Evolutionary conservation across 1,140 invertebrate genomes (phyloP).

Genomic region (Drosophila pruinosa): DNA sequence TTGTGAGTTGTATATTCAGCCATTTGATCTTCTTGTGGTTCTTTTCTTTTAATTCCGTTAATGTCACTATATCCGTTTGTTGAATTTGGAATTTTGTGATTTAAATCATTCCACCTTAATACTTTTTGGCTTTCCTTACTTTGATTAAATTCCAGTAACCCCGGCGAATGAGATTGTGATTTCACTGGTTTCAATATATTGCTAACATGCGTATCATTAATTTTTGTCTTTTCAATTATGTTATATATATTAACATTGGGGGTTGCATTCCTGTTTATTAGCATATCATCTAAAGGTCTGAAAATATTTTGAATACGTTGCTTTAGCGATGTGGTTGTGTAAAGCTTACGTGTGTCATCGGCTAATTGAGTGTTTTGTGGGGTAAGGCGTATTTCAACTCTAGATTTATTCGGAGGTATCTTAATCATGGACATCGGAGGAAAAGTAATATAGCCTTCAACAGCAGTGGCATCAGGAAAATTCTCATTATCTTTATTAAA

Average conservation of each 20-base stretch:
- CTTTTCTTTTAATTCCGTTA: neutral
- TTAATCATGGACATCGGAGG: conserved; percentile 46
- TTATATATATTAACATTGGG: neutral
- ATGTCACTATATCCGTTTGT: neutral
- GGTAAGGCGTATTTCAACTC: conserved; percentile 48
- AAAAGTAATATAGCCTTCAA: conserved; percentile 28
- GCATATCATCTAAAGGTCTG: neutral
- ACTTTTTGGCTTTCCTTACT: neutral
- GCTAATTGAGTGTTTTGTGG: conserved; percentile 29
- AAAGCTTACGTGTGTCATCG: neutral
- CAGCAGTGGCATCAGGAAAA: conserved; percentile 15
- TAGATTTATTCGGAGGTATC: conserved; percentile 44
- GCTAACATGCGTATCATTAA: neutral
- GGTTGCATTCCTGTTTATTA: neutral
- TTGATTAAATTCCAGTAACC: neutral
- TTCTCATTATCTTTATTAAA: conserved; percentile 60
- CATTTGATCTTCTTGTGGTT: conserved; percentile 20
- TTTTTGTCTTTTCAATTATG: neutral
- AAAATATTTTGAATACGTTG: conserved; percentile 19
- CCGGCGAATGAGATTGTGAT: too few species aligned
- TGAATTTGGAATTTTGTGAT: neutral
- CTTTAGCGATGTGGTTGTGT: conserved; percentile 2
- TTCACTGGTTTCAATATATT: neutral
- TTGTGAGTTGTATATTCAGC: conserved; percentile 27
- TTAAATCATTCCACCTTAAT: neutral